Percentiles rank a stretch among this genome's conserved stretches.
phyloP scores from a whole-genome alignment of 1,140 invertebrate genomes.

The Lepidostoma basale region DNA sequence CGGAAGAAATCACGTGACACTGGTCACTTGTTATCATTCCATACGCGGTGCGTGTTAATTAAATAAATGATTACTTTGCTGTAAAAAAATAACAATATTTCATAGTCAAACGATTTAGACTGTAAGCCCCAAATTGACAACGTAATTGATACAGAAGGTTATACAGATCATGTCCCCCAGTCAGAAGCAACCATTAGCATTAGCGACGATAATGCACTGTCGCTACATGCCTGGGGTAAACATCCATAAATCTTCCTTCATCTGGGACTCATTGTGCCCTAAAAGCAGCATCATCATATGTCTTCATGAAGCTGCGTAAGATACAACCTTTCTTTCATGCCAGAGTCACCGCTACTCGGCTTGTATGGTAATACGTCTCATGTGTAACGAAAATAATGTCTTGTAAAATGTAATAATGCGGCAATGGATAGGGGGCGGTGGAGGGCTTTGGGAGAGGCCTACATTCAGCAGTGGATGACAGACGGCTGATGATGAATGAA shows the following conservation, averaged over 20 bases:
- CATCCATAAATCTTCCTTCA: conserved; percentile 40
- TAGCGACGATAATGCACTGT: conserved; percentile 33
- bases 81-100: no score
- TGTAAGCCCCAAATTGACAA: conserved; percentile 3
- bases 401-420: no score
- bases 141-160: conserved; percentile 11
- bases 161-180: background rate
- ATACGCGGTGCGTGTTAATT: no score
- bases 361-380: background rate
- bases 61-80: no score
- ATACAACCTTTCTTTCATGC: background rate
- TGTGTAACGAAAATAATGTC: no score
- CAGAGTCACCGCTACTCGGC: background rate
- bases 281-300: conserved; percentile 37
- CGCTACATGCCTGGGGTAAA: conserved; percentile 32
- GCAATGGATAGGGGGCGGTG: no score
- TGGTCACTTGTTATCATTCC: no score
- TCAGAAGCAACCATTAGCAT: conserved; percentile 24
- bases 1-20: no score
- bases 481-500: no score
- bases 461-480: no score
- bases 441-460: no score
- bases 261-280: conserved; percentile 27
- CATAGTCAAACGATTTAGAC: no score
- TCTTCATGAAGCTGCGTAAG: conserved; percentile 23